These are phyloP conservation scores for Trinorchestia longiramus DNA, from an alignment of 1,140 invertebrate genomes.

Conservation along the genomic window DNA sequence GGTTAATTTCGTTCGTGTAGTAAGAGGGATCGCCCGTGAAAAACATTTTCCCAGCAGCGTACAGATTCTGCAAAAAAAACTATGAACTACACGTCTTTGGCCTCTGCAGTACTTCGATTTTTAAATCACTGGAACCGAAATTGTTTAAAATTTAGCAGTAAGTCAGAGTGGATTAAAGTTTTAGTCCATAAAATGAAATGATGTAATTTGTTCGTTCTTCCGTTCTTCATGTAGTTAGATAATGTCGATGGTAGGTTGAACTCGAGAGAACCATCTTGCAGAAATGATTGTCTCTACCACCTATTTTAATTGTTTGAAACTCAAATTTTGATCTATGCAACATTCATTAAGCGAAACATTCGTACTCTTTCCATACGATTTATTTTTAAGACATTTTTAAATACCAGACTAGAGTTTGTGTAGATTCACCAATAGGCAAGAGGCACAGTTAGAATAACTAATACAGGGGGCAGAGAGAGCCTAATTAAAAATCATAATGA, in stretches of 20 bases:
- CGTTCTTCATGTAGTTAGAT: neutral
- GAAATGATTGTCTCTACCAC: neutral
- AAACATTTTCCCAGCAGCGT: neutral
- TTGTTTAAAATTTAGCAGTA: neutral
- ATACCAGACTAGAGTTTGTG: neutral
- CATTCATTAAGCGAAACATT: neutral
- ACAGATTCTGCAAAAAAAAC: neutral
- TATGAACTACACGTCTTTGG: no score
- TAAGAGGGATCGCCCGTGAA: neutral
- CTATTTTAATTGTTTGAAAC: neutral
- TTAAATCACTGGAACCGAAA: neutral
- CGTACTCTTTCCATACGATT: neutral
- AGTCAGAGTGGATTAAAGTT: neutral
- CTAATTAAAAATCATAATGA: no score
- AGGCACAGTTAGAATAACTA: no score
- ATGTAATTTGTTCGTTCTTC: no score
- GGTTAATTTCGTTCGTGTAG: neutral
- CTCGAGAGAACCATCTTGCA: neutral
- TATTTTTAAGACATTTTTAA: neutral
- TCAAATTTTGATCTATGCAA: neutral
- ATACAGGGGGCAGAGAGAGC: no score
- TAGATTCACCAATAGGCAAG: neutral
- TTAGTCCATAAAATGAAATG: neutral
- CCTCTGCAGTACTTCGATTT: neutral
- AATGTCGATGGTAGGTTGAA: neutral